Percentiles rank a stretch among this genome's conserved stretches.
These are phyloP conservation scores for Ceuthmochares aereus DNA, from an alignment of 2,113 vertebrate species.

Conservation along the genomic window DNA sequence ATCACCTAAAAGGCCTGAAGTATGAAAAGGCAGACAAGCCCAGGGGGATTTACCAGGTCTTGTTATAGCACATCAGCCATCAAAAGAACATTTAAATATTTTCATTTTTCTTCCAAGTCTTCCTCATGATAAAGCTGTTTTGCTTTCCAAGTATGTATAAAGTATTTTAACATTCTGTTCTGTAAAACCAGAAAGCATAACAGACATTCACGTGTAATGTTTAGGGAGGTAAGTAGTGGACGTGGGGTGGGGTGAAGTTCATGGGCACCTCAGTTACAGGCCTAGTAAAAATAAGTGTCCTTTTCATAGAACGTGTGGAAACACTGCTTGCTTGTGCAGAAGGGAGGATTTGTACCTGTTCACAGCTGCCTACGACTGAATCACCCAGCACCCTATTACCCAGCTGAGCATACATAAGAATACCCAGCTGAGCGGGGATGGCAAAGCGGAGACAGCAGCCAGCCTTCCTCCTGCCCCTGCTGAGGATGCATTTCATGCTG, in stretches of 20 bases:
- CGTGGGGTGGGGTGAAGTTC: not conserved
- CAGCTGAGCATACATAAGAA: accelerated
- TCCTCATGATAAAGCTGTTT: not conserved
- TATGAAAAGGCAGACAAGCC: not conserved
- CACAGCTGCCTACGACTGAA: not conserved
- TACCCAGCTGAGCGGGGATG: accelerated
- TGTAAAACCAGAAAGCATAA: not conserved
- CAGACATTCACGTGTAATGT: accelerated
- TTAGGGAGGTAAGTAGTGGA: not conserved
- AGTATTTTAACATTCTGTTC: not conserved
- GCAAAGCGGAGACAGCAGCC: accelerated
- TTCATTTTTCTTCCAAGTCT: not conserved
- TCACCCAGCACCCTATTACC: not conserved
- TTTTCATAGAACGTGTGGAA: not conserved
- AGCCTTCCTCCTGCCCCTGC: not conserved
- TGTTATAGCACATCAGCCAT: not conserved
- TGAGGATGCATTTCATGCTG: not conserved
- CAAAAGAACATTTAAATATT: not conserved
- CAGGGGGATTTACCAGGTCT: not conserved
- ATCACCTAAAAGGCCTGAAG: not conserved
- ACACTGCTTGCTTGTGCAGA: not conserved
- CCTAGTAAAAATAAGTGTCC: not conserved
- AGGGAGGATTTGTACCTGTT: not conserved
- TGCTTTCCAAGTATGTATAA: not conserved
- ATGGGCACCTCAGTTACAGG: not conserved